Base-by-base conservation (phyloP, 2,888 invertebrate species). In the Argyresthia goedartella region DNA sequence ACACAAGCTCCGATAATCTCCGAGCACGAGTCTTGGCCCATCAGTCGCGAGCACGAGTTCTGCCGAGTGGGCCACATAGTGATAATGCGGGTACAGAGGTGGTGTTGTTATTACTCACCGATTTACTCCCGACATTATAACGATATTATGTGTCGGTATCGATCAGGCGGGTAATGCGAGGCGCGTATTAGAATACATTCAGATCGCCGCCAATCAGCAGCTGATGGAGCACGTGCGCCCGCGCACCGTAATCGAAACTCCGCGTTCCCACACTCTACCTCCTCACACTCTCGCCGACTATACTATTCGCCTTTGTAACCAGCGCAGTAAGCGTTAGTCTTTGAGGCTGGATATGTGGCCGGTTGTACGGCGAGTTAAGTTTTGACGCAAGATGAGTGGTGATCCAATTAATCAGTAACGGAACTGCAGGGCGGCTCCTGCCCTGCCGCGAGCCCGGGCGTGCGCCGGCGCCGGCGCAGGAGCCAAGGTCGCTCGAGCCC, bases 171-270 rank as follows among this genome's bases (percentile, higher is more conserved):
- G 34, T 52, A 50, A 49, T 47, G 52, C 47, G 15, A 49, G 51
- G 13, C 13, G 25, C 25, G 50, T 56, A 58, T 58, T 58, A 56
- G 53, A 57, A 58, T 56, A 59, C 61, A 58, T 61, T 60, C 60
- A 58, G 57, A 59, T 58, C 13, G 41, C 41, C 41, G 41, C 41
- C 41, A 41, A 41, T 41, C 41, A 41, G 41, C 41, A 41, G 41
- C 41, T 41, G 41, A 41, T 41, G 41, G 41, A 41, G 11, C 41
- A 41, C 41, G 41, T 41, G 41, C 41, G 41, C 41, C 41, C n/a
- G 41, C 41, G 41, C 41, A 41, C 11, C 41, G 13, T 41, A 41
- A 41, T 41, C 41, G 41, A 41, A 41, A 10, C 39, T 39, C 2
- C 41, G n/a, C 41, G 41, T 41, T 41, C 41, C 41, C 41, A 41